Base-by-base conservation (phyloP, 2,888 invertebrate species). In the Agonum fuliginosum region DNA sequence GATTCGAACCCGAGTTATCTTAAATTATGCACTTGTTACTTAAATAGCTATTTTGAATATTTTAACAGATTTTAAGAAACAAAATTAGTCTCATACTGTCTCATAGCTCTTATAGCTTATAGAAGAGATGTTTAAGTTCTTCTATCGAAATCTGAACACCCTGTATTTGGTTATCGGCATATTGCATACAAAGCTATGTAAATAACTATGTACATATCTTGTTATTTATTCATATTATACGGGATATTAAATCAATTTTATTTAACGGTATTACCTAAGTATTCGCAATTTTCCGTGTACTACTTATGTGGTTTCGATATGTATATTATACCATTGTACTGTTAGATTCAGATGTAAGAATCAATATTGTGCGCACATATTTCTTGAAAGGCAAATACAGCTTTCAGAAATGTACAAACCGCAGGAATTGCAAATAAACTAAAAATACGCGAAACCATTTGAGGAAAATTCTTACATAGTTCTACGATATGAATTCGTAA, bases 181-280 rank as follows among this genome's bases (percentile, higher is more conserved):
- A 1, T 6, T 37, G 1, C n/a, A n/a, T 0, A 10, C 3, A n/a
- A n/a, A n/a, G 1, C 0, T 10, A 37, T 12, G 8, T 37, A 37
- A 37, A 37, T 37, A 6, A 1, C 37, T 54, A 12, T 19, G 20
- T n/a, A 24, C n/a, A 24, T 54, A 19, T 3, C 24, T 12, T 54
- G 24, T 5, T n/a, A 24, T 27, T 3, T 24, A 12, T 24, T 54
- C 4, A 22, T 10, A 62, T 27, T 62, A 62, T 62, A 17, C 58
- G 58, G 30, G 34, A 62, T 62, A 30, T 30, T 27, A 62, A 62
- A 41, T 41, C 67, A 19, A 41, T 67, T 37, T 67, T 67, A 6
- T 41, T 65, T 67, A 67, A 67, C 67, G 67, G 67, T 67, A 67
- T 67, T 67, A 67, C 41, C 22, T n/a, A 41, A 67, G 22, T 41